Conservation (phyloP, 2,113 vertebrate genomes). For the Rhinichthys klamathensis region DNA sequence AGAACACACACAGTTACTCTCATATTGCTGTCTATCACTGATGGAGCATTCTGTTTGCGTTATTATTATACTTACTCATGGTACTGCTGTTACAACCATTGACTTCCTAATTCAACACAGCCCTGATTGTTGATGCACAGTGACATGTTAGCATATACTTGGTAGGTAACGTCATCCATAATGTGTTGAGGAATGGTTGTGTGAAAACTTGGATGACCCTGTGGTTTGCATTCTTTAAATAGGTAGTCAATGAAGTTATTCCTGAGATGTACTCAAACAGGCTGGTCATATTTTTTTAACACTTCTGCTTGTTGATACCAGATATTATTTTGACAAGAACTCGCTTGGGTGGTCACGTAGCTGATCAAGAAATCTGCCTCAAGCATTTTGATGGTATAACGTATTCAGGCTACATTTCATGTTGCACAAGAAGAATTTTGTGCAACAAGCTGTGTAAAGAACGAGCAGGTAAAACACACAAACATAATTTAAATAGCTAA, state of each 20-base stretch:
- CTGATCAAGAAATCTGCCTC: not conserved
- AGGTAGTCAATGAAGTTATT: constrained; percentile 38
- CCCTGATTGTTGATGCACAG: constrained; percentile 35
- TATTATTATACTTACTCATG: constrained; percentile 32
- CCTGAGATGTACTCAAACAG: constrained; percentile 32
- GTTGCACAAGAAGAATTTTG: not conserved
- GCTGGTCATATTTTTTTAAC: constrained; percentile 48
- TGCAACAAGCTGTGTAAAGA: not conserved
- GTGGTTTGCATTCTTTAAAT: constrained; percentile 42
- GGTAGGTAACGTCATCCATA: constrained; percentile 22
- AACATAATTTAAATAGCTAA: not conserved
- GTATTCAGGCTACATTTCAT: not conserved
- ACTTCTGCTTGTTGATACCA: constrained; percentile 17
- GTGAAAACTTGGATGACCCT: not conserved
- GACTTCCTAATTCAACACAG: constrained; percentile 42
- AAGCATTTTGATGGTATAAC: not conserved
- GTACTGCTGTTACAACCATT: constrained; percentile 14
- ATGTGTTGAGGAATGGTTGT: constrained; percentile 24
- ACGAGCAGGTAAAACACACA: not conserved
- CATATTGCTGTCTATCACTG: constrained; percentile 24
- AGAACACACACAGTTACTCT: constrained; percentile 41
- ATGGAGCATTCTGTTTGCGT: constrained; percentile 36
- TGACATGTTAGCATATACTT: constrained; percentile 51
- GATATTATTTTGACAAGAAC: constrained; percentile 43
- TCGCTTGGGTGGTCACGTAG: constrained; percentile 17